Evolutionary conservation across 2,888 invertebrate species (phyloP).

Genomic region (Nezara viridula): DNA sequence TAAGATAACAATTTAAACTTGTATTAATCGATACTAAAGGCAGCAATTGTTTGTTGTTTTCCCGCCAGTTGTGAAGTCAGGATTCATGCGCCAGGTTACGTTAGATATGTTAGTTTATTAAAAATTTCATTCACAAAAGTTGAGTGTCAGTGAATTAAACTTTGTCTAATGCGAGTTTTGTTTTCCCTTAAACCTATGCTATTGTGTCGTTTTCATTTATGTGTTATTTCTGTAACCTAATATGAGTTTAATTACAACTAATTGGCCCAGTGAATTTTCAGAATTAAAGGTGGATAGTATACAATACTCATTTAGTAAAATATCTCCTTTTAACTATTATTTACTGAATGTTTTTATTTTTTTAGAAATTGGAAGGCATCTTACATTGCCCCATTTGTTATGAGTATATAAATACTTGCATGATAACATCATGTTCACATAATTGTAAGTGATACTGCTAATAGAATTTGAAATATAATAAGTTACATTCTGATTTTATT

Average conservation of each 20-base stretch:
- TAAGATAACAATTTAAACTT: neutral
- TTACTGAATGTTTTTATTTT: constrained; percentile 27
- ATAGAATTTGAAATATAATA: neutral
- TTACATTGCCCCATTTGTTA: constrained; percentile 72
- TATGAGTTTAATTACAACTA: constrained; percentile 62
- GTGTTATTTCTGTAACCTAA: neutral
- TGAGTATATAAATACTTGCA: constrained; percentile 71
- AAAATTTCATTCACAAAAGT: neutral
- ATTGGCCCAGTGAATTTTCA: constrained; percentile 67
- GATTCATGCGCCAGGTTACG: neutral
- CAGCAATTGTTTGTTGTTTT: neutral
- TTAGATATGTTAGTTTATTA: neutral
- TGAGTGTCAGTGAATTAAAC: neutral
- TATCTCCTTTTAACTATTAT: neutral
- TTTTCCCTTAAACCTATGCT: neutral
- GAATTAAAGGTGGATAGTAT: constrained; percentile 67
- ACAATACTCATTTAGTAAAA: neutral
- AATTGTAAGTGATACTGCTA: constrained; percentile 69
- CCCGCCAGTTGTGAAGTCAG: neutral
- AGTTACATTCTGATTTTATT: neutral
- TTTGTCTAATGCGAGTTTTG: neutral
- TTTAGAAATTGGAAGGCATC: constrained; percentile 70
- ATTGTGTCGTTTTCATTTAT: neutral
- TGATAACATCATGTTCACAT: constrained; percentile 72
- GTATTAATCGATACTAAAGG: neutral